Evolutionary conservation across 2,113 vertebrate genomes (phyloP).

Genomic region (Pungitius pungitius): DNA sequence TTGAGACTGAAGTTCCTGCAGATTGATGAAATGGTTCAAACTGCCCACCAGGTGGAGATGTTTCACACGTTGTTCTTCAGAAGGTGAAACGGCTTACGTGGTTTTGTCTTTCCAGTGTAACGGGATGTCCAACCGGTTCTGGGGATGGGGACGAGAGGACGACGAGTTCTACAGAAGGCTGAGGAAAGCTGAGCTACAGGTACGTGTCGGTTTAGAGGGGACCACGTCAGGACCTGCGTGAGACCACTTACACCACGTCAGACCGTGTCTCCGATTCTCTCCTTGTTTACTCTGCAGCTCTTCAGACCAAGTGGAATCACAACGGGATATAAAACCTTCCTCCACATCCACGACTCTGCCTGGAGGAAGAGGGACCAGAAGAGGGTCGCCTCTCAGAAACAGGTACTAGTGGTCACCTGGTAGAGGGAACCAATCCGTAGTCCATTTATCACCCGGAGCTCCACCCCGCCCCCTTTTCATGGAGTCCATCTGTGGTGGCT

Average conservation of each 20-base stretch:
- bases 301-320: constrained; percentile 91
- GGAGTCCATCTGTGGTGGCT: too few species aligned
- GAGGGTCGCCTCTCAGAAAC: constrained; percentile 91
- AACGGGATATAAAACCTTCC: constrained; percentile 94
- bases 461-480: too few species aligned
- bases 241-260: not conserved
- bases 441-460: too few species aligned
- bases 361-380: constrained; percentile 98
- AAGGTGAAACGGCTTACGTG: not conserved
- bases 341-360: constrained; percentile 92
- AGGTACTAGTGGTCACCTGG: constrained; percentile 76
- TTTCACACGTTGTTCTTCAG: not conserved
- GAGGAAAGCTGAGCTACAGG: constrained; percentile 91
- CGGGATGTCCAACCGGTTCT: constrained; percentile 99
- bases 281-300: constrained; percentile 77
- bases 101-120: constrained; percentile 85
- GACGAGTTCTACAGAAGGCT: constrained; percentile 97
- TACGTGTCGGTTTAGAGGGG: constrained; percentile 53
- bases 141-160: constrained; percentile 97
- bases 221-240: too few species aligned
- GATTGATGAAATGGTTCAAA: not conserved
- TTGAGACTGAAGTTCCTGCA: not conserved
- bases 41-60: constrained; percentile 20
- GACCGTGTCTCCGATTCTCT: not conserved
- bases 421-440: not conserved